Evolutionary conservation across 2,113 vertebrate species (phyloP).

Genomic region (Calidris pygmaea): DNA sequence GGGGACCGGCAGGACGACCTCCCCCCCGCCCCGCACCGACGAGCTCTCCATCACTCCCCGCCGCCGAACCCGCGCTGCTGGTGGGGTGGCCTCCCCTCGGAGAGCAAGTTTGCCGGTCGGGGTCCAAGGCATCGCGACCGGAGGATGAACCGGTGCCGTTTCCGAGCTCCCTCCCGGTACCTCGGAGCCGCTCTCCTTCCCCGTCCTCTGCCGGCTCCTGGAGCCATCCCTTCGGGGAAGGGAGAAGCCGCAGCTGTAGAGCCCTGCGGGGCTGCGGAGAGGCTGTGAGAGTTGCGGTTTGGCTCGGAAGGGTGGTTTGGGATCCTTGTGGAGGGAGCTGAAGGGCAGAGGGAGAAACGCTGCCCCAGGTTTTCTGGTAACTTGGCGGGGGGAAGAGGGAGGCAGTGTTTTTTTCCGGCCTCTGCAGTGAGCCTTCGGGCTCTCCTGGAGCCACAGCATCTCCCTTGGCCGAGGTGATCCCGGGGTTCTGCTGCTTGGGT

Average conservation of each 20-base stretch:
- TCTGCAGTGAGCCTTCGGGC: background rate
- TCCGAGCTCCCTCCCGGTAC: accelerated
- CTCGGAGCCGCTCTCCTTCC: background rate
- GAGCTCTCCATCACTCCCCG: background rate
- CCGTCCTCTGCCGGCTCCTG: background rate
- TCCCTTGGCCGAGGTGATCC: background rate
- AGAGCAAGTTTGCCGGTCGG: background rate
- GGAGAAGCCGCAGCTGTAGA: background rate
- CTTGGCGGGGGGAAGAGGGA: background rate
- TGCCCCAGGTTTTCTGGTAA: background rate
- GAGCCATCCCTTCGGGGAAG: background rate
- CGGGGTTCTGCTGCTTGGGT: background rate
- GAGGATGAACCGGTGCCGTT: background rate
- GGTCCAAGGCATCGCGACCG: accelerated
- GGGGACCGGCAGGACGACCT: background rate
- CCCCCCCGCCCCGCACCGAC: background rate
- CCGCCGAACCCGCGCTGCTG: background rate
- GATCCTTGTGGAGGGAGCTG: background rate
- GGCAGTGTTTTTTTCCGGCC: background rate
- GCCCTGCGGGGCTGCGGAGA: background rate
- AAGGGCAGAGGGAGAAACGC: background rate
- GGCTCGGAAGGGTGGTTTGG: background rate
- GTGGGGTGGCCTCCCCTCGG: background rate
- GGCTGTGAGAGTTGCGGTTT: background rate
- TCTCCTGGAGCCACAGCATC: background rate